A percentile compares a stretch with the other conserved stretches of the same genome.
Conservation (phyloP, 92 coral and sea anemone genomes). For the Siderastrea siderea region DNA sequence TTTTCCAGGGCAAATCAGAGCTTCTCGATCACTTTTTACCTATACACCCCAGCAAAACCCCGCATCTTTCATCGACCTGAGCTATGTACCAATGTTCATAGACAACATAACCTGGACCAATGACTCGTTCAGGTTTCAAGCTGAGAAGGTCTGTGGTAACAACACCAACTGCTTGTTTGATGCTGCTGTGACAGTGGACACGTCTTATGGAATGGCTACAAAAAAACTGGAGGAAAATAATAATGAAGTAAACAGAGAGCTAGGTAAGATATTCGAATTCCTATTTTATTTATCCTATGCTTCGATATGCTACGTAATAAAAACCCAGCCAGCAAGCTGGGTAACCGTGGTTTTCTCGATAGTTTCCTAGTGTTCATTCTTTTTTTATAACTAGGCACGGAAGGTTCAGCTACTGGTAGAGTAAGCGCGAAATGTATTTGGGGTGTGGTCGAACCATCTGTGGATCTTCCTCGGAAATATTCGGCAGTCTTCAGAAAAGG, state of each 20-base stretch:
- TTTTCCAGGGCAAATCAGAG: slow-evolving; percentile 75
- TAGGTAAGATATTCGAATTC: slow-evolving; percentile 48
- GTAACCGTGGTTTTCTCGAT: no score
- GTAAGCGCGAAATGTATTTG: no score
- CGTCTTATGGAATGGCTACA: slow-evolving; percentile 65
- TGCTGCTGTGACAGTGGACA: slow-evolving; percentile 77
- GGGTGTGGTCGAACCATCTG: no score
- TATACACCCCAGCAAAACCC: slow-evolving; percentile 57
- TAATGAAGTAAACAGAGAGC: slow-evolving; percentile 38
- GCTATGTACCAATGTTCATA: slow-evolving; percentile 82
- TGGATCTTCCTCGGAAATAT: no score
- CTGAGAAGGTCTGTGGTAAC: slow-evolving; percentile 68
- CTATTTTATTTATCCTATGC: not conserved
- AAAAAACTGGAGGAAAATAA: slow-evolving; percentile 54
- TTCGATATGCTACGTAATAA: no score
- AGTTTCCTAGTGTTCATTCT: no score
- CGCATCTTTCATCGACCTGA: slow-evolving; percentile 43
- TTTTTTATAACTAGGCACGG: no score
- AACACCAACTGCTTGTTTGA: slow-evolving; percentile 79
- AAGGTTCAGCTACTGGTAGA: no score
- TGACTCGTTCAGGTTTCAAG: slow-evolving; percentile 58
- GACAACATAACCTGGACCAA: slow-evolving; percentile 75
- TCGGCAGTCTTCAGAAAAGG: no score
- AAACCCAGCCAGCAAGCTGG: no score
- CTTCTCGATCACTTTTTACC: slow-evolving; percentile 69